Base-by-base conservation (phyloP, 2,113 vertebrate species). In the Hippocampus guttulatus region DNA sequence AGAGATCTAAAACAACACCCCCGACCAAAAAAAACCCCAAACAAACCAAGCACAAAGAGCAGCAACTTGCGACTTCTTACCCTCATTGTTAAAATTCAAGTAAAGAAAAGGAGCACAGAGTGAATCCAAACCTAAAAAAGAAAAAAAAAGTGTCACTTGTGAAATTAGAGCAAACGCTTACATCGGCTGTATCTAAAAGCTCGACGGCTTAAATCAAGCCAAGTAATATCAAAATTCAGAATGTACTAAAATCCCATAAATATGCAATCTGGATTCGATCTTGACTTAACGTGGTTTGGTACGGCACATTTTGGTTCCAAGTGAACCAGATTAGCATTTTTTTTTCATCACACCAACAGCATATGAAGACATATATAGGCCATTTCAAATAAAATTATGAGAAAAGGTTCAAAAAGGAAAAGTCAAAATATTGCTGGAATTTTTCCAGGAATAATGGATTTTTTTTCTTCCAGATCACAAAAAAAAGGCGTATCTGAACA, bases 81-180 rank as follows among this genome's bases (percentile, higher is more conserved):
- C 96, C 93, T 99, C 97, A 67, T 97, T 95, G 89, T 98, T 98
- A 90, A 99, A 99, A 89, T 98, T 98, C 87, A 99, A 91, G 84
- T 98, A 99, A 1, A 99, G 89, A 80, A 99, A 99, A 0, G 97
- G 97, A 43, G 97, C 97, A 87, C 97, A 99, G 25, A 99, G 94
- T 2, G 97, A 99, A 84, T 99, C 97, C 86, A 99, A 91, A 84
- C 97, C 97, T 99, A 77, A n/a, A 77, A n/a, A 64, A 82, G 82
- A 65, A 57, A 30, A 7, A 68, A 27, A 61, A 2, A 43, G 10
- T 64, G 20, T 73, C 55, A 5, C 21, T 43, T 27, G 2, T 40
- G 27, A 30, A 60, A 58, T 30, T 27, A 7, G 16, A 18, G 47
- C 16, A 49, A 5, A 49, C 6, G 47, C 47, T 21, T 16, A 67